Conservation (phyloP, 1,140 invertebrate species). For the Papilio glaucus region DNA sequence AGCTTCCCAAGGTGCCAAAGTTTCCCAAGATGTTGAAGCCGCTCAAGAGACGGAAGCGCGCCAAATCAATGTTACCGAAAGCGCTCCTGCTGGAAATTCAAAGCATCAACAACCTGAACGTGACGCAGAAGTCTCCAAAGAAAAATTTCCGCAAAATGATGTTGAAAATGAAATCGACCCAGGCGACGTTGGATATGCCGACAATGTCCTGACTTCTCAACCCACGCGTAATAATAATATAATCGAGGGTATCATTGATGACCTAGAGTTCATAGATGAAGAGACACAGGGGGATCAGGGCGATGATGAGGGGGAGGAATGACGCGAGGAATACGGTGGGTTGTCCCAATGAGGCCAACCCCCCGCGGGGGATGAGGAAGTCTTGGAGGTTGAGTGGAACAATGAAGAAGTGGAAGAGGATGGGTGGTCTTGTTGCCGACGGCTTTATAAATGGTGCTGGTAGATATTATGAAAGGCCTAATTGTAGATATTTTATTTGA, state of each 20-base stretch:
- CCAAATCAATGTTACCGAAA: background rate
- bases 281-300: background rate
- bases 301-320: constrained; percentile 14
- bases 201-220: background rate
- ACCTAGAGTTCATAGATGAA: background rate
- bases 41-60: background rate
- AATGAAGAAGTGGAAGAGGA: background rate
- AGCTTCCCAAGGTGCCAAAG: background rate
- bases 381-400: background rate
- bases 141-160: background rate
- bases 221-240: too few species aligned
- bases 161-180: background rate
- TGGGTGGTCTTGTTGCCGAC: background rate
- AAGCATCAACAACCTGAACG: background rate
- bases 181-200: background rate
- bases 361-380: background rate
- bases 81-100: background rate
- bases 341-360: constrained; percentile 11
- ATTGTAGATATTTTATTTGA: constrained; percentile 17
- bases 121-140: background rate
- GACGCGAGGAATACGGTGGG: background rate
- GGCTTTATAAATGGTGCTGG: constrained; percentile 37
- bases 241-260: background rate
- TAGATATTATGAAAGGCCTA: constrained; percentile 32
- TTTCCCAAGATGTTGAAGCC: background rate